These are phyloP conservation scores for Eulimnadia texana DNA, from an alignment of 1,140 invertebrate genomes.

Conservation along the genomic window DNA sequence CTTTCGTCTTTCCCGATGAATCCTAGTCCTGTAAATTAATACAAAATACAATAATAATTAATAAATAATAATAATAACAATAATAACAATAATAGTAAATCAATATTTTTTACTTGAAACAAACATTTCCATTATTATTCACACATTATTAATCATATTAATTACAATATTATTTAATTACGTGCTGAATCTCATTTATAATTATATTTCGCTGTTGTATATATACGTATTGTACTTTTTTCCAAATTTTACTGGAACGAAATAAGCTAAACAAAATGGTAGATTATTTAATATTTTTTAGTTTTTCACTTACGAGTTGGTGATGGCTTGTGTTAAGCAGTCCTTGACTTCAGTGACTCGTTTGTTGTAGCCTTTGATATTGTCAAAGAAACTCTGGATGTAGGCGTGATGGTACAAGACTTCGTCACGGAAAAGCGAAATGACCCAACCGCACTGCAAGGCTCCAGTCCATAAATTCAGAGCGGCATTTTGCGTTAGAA, in stretches of 20 bases:
- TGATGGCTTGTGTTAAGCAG: slow-evolving; percentile 72
- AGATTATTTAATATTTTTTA: too few relatives aligned
- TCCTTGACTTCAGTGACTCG: slow-evolving; percentile 88
- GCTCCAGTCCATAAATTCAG: slow-evolving; percentile 82
- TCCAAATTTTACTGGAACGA: too few relatives aligned
- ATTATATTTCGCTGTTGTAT: too few relatives aligned
- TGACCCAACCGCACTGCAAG: slow-evolving; percentile 83
- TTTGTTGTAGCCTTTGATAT: slow-evolving; percentile 88
- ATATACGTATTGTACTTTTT: too few relatives aligned
- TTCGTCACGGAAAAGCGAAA: slow-evolving; percentile 92
- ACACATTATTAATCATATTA: too few relatives aligned
- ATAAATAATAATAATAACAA: slow-evolving; percentile 16
- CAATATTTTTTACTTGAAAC: slow-evolving; percentile 4
- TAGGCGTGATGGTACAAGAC: slow-evolving; percentile 90
- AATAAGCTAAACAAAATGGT: too few relatives aligned
- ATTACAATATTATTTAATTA: too few relatives aligned
- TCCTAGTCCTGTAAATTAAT: slow-evolving; percentile 54
- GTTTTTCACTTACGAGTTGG: slow-evolving; percentile 70
- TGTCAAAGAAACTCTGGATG: slow-evolving; percentile 84
- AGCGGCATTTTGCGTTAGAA: slow-evolving; percentile 44
- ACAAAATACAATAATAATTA: too few relatives aligned
- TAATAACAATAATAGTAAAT: background rate
- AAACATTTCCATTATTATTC: too few relatives aligned
- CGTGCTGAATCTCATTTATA: too few relatives aligned
- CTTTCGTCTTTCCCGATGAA: slow-evolving; percentile 88